Evolutionary conservation across 2,113 vertebrate genomes (phyloP).

Genomic region (Lophotis ruficrista): DNA sequence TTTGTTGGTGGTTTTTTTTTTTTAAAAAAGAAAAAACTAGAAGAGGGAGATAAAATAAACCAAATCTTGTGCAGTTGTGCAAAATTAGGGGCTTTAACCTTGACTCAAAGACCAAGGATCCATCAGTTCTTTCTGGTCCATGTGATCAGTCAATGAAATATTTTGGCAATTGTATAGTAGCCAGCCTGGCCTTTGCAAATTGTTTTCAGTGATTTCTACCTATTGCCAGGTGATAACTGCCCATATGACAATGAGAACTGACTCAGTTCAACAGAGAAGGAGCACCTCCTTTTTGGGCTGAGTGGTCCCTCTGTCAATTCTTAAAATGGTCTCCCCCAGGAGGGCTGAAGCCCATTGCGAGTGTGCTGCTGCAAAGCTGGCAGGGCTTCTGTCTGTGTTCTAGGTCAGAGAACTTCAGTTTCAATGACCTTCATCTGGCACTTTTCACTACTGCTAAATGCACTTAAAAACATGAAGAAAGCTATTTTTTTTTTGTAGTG

Average conservation of each 20-base stretch:
- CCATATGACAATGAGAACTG: neutral
- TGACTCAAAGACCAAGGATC: neutral
- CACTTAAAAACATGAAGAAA: constrained; percentile 6
- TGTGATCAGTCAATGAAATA: neutral
- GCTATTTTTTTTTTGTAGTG: neutral
- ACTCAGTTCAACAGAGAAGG: neutral
- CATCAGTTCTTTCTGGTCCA: neutral
- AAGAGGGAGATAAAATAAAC: neutral
- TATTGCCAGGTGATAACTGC: neutral
- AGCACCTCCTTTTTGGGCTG: neutral
- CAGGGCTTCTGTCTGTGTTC: neutral
- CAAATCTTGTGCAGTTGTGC: neutral
- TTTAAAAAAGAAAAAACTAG: neutral
- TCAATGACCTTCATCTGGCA: neutral
- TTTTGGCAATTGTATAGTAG: neutral
- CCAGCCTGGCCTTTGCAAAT: neutral
- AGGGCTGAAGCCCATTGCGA: neutral
- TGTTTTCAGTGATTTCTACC: neutral
- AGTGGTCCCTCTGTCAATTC: neutral
- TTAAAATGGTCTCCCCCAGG: neutral
- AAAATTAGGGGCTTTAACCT: neutral
- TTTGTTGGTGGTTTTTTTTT: neutral
- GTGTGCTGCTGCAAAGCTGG: neutral
- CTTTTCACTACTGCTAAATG: neutral
- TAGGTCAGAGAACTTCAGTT: neutral